Evolutionary conservation across 2,888 invertebrate species (phyloP).

Genomic region (Bugula neritina): DNA sequence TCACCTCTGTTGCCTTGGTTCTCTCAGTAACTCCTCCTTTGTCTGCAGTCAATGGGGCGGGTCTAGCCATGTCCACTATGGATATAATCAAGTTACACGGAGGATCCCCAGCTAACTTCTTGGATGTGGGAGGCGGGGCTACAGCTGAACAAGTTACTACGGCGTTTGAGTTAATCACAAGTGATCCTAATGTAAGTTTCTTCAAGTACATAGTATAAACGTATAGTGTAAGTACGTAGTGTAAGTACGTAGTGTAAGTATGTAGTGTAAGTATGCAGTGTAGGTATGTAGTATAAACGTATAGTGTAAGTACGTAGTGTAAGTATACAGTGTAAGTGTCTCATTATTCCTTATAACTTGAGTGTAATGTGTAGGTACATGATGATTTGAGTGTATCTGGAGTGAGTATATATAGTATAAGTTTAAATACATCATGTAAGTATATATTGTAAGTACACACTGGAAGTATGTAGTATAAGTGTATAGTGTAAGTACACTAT

Average conservation of each 20-base stretch:
- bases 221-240: no score
- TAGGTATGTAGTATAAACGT: no score
- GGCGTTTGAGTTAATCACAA: slow-evolving; percentile 91
- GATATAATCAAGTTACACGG: slow-evolving; percentile 94
- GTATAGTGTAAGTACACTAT: no score
- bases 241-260: no score
- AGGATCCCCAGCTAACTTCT: slow-evolving; percentile 89
- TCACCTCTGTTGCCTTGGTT: no score
- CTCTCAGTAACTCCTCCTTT: no score
- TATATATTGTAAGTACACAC: no score
- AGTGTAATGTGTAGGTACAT: not conserved
- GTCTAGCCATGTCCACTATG: slow-evolving; percentile 96
- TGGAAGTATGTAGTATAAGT: no score
- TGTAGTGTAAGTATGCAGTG: no score
- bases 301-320: no score
- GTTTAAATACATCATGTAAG: no score
- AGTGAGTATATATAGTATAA: not conserved
- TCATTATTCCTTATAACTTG: not conserved
- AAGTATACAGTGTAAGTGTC: slow-evolving; percentile 24
- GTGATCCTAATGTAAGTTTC: slow-evolving; percentile 69
- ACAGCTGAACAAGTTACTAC: slow-evolving; percentile 82
- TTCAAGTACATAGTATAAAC: not conserved
- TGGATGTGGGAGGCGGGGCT: slow-evolving; percentile 93
- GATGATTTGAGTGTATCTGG: not conserved
- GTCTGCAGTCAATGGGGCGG: slow-evolving; percentile 87